Evolutionary conservation across 1,140 invertebrate genomes (phyloP), one percentile per base, ranked within the genome.

Genomic region (Oscheius sp.): DNA sequence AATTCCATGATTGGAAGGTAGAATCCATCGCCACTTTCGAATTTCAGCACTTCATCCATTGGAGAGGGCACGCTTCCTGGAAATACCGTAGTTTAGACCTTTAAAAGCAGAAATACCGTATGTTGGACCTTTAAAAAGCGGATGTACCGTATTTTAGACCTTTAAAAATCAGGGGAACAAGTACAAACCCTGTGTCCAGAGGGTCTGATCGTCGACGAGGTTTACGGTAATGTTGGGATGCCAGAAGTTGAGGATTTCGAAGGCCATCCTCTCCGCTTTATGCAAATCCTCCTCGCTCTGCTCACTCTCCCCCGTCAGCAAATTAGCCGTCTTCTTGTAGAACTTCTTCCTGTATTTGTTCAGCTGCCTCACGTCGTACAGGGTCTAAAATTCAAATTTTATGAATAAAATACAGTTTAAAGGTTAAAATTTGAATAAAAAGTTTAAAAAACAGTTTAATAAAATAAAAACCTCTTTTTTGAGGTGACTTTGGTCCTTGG

Each of bases 201-300:
- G 90, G 0, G 94, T 95, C 85, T 95, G 92, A 86, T 99, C 96
- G 72, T 91, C 91, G 26, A 98, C 90, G 36, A 98, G 84, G 86
- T 96, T 97, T 31, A 99, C 88, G 0, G 96, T 99, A 74, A 99
- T 85, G 88, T 99, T 99, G 0, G 95, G 94, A 89, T 99, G 97
- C 95, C 95, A 99, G 85, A 97, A 94, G 18, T 95, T 97, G 0
- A 98, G 86, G 70, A 97, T 45, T 62, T 73, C 68, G 35, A 42
- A 62, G 23, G 42, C 35, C 59, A 71, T 62, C 26, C 20, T 36
- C 13, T 66, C 29, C 23, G 65, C 62, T 88, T 92, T 92, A 85
- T 90, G 67, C 38, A 86, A 68, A 82, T 85, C 67, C 73, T 83
- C 73, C 34, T 72, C 68, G 66, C 71, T 77, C 61, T 78, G 72